phyloP scores from a whole-genome alignment of 2,113 vertebrate species.

The Pachypanchax playfairii region DNA sequence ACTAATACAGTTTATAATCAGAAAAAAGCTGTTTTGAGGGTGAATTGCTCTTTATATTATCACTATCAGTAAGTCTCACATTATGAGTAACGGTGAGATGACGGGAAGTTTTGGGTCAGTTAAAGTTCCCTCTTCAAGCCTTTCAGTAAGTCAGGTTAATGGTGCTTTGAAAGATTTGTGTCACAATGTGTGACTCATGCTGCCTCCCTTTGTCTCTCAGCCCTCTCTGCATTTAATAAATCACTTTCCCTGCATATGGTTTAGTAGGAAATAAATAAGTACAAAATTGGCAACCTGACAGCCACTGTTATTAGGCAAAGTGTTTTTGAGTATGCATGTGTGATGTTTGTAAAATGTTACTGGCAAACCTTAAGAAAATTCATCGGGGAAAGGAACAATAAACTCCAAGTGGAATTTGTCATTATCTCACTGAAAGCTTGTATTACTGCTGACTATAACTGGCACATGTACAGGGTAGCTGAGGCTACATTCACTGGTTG shows the following conservation, averaged over 20 bases:
- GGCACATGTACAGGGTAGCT: neutral
- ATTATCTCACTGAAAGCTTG: conserved; percentile 25
- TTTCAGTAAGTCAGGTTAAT: conserved; percentile 43
- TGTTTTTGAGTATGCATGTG: conserved; percentile 42
- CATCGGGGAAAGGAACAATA: conserved; percentile 26
- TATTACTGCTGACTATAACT: conserved; percentile 5
- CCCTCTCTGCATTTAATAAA: conserved; percentile 54
- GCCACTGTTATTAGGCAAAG: conserved; percentile 63
- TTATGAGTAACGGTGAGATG: conserved; percentile 26
- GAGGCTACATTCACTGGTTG: neutral
- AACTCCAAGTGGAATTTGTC: conserved; percentile 20
- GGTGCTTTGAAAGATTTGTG: conserved; percentile 45
- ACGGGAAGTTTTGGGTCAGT: conserved; percentile 35
- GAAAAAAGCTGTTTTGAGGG: no score
- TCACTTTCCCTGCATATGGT: conserved; percentile 49
- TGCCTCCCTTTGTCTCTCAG: conserved; percentile 42
- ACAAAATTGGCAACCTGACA: conserved; percentile 66
- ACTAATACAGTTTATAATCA: no score
- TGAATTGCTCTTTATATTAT: no score
- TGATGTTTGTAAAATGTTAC: conserved; percentile 23
- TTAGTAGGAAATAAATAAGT: conserved; percentile 66
- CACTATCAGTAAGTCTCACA: conserved; percentile 10
- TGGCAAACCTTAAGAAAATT: conserved; percentile 30
- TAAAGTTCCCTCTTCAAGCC: conserved; percentile 33
- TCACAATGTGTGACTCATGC: conserved; percentile 37